These are phyloP conservation scores for Sphenodon punctatus DNA, from an alignment of 2,797 vertebrate genomes.

Conservation along the genomic window DNA sequence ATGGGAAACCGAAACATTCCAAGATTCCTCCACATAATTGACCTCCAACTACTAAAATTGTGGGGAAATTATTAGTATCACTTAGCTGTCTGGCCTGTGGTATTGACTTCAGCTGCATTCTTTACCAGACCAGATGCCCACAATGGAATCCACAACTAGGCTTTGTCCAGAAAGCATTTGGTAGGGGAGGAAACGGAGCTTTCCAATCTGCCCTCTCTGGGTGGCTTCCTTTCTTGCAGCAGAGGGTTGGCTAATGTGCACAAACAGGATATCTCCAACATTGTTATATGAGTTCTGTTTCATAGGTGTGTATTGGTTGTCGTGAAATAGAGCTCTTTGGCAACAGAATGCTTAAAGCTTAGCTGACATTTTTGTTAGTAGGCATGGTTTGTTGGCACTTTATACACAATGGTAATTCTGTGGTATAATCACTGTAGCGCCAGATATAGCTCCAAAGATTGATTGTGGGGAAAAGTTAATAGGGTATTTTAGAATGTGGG, in stretches of 20 bases:
- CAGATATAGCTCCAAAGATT: neutral
- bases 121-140: neutral
- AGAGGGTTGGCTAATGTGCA: neutral
- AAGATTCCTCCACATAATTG: neutral
- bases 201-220: neutral
- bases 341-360: conserved; percentile 13
- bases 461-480: too few relatives aligned
- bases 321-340: neutral
- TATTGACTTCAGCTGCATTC: neutral
- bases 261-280: neutral
- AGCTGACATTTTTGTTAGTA: neutral
- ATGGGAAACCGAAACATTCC: neutral
- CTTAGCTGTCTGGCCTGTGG: neutral
- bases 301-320: neutral
- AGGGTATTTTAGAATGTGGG: neutral
- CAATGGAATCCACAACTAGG: neutral
- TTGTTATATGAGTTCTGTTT: neutral
- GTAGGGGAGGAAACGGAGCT: neutral
- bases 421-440: neutral
- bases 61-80: neutral
- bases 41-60: neutral
- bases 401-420: neutral
- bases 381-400: neutral
- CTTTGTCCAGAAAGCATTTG: neutral
- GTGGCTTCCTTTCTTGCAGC: neutral